Base-by-base conservation (phyloP, 2,888 invertebrate genomes). In the Venustoraphidia nigricollis region DNA sequence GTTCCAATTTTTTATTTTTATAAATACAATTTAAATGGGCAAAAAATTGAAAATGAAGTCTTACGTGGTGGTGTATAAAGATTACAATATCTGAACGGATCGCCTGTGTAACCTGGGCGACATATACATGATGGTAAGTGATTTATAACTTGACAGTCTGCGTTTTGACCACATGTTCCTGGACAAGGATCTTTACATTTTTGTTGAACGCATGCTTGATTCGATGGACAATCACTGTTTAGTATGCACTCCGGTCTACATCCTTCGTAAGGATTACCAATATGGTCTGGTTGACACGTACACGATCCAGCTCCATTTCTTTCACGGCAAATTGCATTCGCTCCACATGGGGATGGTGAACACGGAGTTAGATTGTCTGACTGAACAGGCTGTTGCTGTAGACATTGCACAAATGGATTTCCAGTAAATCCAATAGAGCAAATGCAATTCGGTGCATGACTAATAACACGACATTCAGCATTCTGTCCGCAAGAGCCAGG, bases 121-220 rank as follows among this genome's bases (percentile, higher is more conserved):
- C 83, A 83, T 45, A 69, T 70, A 59, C 83, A 83, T 44, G 67
- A 71, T 3, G 83, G 81, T 42, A 73, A 65, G 60, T 84, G 84
- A 56, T 79, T 79, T n/a, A 80, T 66, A 10, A 80, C 77, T 47
- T 71, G 68, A 60, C 84, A 85, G 51, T 77, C 73, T 6, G 84
- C 79, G 59, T 81, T 80, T 50, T 73, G 66, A 36, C 82, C 83
- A 61, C 84, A 84, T 34, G 75, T 77, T 49, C 82, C 81, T 2
- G 79, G 76, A 56, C 83, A 84, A 34, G 83, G 83, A 61, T 83
- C 77, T 58, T 74, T 71, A 61, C 84, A 85, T 65, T 80, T 81
- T 56, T 76, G 78, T 52, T 76, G 74, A 41, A 79, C 71, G 54
- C 84, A 84, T 1, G 83, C 81, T 58, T 69, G 75, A 57, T 79